Base-by-base conservation (phyloP, 2,888 invertebrate genomes). In the Eupithecia abbreviata region DNA sequence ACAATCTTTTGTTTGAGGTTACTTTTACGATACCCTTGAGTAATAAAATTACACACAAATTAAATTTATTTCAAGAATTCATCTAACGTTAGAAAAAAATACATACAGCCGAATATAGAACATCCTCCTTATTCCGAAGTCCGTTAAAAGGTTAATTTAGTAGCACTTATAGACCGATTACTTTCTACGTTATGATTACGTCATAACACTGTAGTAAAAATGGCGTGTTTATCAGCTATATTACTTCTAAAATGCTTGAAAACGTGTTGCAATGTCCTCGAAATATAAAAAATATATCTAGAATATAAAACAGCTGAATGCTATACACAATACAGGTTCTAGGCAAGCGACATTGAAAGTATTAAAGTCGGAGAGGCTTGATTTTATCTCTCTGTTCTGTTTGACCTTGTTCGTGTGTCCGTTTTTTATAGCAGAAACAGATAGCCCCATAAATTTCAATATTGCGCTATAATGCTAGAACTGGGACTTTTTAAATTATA, bases 331-430 rank as follows among this genome's bases (percentile, higher is more conserved):
- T 42, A 68, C 68, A 45, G 45, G 68, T 68, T 68, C 6, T 42
- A 10, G 68, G n/a, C 42, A 15, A 68, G 45, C 10, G 98, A 98
- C 71, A 98, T 99, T 96, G 98, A 99, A 87, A 99, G 99, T 62
- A 55, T 71, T 71, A 62, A 7, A 62, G 58, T 72, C 6, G 51
- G 71, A 58, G 62, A 18, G 45, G 62, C 65, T 49, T 66, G 72
- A 72, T 72, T 66, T 47, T 72, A 66, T 66, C 66, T 70, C n/a
- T 62, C 30, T 65, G 72, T 10, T n/a, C 55, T n/a, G n/a, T 30
- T 30, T 15, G 58, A 18, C n/a, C 71, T 30, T 71, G 13, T 62
- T 71, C 7, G 15, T 47, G 43, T 45, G 18, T 10, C 45, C 45
- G 30, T 51, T 62, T 41, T 41, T 51, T 41, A 55, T 58, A 6